Conservation (phyloP, 2,797 vertebrate genomes). For the Sebastes kiyomatsui region DNA sequence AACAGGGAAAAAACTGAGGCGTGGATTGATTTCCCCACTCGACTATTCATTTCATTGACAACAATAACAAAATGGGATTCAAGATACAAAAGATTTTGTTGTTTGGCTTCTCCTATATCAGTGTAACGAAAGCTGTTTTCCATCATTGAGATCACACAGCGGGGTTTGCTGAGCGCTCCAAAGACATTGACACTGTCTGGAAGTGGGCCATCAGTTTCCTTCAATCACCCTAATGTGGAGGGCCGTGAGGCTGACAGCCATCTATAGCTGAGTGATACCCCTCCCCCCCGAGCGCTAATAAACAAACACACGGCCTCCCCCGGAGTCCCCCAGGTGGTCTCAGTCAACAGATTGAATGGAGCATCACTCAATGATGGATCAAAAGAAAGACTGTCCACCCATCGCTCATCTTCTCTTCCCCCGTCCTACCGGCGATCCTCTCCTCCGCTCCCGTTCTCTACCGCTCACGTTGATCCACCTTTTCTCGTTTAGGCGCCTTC, state of each 20-base stretch:
- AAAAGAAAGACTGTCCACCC: constrained; percentile 63
- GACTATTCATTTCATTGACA: constrained; percentile 35
- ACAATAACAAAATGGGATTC: constrained; percentile 43
- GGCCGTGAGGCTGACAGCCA: constrained; percentile 62
- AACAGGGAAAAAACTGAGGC: not conserved
- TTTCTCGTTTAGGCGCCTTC: constrained; percentile 54
- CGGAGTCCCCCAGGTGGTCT: constrained; percentile 73
- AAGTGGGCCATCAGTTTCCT: constrained; percentile 72
- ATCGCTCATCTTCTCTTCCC: constrained; percentile 59
- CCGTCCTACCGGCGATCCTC: constrained; percentile 15
- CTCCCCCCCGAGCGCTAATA: constrained; percentile 58
- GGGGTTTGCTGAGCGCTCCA: constrained; percentile 40
- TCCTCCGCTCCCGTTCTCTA: constrained; percentile 15
- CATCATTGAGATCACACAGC: constrained; percentile 62
- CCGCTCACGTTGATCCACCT: constrained; percentile 45
- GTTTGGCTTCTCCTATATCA: constrained; percentile 60
- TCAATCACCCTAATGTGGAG: constrained; percentile 74
- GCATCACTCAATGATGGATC: constrained; percentile 75
- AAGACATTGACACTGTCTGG: constrained; percentile 76
- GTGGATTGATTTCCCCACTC: constrained; percentile 25
- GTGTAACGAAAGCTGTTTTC: constrained; percentile 67
- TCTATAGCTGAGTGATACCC: constrained; percentile 55
- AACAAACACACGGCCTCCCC: constrained; percentile 71
- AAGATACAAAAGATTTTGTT: constrained; percentile 55
- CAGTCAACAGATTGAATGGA: constrained; percentile 73